Evolutionary conservation across 2,113 vertebrate species (phyloP), one percentile per base, ranked within the genome.

Genomic region (Dicentrarchus labrax): DNA sequence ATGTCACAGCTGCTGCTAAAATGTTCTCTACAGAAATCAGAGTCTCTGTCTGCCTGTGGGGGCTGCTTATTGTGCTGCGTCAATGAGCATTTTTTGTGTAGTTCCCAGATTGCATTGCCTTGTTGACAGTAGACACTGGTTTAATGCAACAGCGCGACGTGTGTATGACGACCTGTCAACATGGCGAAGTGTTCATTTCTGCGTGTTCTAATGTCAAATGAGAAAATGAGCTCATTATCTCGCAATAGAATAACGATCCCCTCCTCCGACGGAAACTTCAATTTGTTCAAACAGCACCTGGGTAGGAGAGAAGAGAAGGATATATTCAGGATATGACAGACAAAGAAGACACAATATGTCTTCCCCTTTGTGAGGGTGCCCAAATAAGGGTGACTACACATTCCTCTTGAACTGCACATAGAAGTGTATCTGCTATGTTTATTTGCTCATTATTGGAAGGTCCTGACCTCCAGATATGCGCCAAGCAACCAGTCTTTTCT

Each of bases 211-310:
- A 86, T 82, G 87, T 89, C 83, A 86, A 67, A 81, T 0, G 11
- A 77, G 67, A 86, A 89, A 85, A 89, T 89, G 59, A 90, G 89
- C 89, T 92, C 83, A 90, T 94, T 94, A 93, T 90, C 75, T 87
- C 78, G 45, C 72, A 60, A 61, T 69, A 47, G 82, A 89, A 82
- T 87, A 81, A 85, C 45, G 69, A 80, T 87, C 60, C 24, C 54
- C 75, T 78, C 69, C 68, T 76, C 66, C 81, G 76, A 85, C 86
- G 61, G 68, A 70, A 92, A 88, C 84, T 71, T 80, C 80, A 86
- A 53, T 91, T 86, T 90, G 82, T 65, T 89, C 71, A 83, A 88
- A 89, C 84, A 82, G 56, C 89, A 92, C 76, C 89, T 88, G 79
- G 38, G 69, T 38, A 56, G 54, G 61, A 30, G 61, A 71, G 81